Evolutionary conservation across 2,888 invertebrate genomes (phyloP), one percentile per base, ranked within the genome.

Genomic region (Himalopsyche anomala): DNA sequence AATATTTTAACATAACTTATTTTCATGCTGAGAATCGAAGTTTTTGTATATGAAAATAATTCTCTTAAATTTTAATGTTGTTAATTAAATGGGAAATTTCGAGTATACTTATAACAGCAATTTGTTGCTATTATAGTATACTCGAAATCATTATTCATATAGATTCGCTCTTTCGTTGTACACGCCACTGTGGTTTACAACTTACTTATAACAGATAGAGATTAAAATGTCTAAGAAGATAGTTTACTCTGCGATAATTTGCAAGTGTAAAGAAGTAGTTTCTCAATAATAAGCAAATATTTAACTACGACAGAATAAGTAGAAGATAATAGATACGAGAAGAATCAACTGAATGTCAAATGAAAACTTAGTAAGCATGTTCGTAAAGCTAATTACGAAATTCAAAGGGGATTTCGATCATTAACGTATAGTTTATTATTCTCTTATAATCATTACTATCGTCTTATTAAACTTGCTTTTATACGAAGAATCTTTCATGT

Each of bases 201-300:
- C n/a, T 56, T 56, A n/a, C 56, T 56, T 6, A 28, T 62, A 62
- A 79, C 83, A 56, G 45, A 80, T 55, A 69, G 11, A 83, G 85
- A 83, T 83, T 83, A 85, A 82, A 84, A 62, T 83, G 36, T 74
- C 83, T 83, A 69, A 83, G 45, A 81, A 83, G 69, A 69, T 83
- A 83, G 69, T 83, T 19, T 69, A 56, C 62, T 83, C 62, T 15
- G 69, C 38, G 15, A 42, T 83, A 62, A 62, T 62, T 62, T 62
- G 62, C 62, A 5, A 62, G 28, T 19, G 62, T 62, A 62, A 62
- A 62, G 28, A 62, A 62, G 56, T 56, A 62, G 62, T 62, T 62
- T 62, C 62, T 62, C 62, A 62, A 62, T 62, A 62, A 19, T 62
- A 62, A 62, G 19, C 62, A 19, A 62, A 62, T 62, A 62, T 28